Evolutionary conservation across 2,888 invertebrate species (phyloP).

Genomic region (Cataglyphis altisquamis): DNA sequence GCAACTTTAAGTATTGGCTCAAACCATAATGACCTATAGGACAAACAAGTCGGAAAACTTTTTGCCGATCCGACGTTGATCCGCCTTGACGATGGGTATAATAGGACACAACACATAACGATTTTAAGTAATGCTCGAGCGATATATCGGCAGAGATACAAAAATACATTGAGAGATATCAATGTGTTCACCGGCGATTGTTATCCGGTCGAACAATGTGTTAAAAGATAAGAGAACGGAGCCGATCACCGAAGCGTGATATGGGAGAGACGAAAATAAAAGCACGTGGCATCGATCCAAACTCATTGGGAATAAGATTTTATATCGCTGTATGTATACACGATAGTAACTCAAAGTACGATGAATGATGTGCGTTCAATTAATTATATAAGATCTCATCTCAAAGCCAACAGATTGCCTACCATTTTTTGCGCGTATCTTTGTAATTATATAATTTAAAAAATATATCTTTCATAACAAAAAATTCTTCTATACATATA

Average conservation of each 20-base stretch:
- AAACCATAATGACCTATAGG: conserved; percentile 47
- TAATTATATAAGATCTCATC: not conserved
- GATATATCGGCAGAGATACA: not conserved
- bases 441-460: too few species aligned
- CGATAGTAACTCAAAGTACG: not conserved
- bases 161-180: not conserved
- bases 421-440: too few species aligned
- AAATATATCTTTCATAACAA: too few species aligned
- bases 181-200: not conserved
- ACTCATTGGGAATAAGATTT: not conserved
- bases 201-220: not conserved
- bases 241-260: not conserved
- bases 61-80: conserved; percentile 40
- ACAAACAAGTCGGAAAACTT: conserved; percentile 50
- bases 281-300: not conserved
- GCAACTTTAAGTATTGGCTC: conserved; percentile 37
- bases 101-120: conserved; percentile 1
- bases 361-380: not conserved
- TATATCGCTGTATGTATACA: not conserved
- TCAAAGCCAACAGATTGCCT: not conserved
- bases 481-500: too few species aligned
- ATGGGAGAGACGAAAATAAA: conserved; percentile 20
- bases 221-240: too few species aligned
- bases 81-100: conserved; percentile 31
- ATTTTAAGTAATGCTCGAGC: conserved; percentile 8